Evolutionary conservation across 2,797 vertebrate genomes (phyloP).

Genomic region (Mus spretus): DNA sequence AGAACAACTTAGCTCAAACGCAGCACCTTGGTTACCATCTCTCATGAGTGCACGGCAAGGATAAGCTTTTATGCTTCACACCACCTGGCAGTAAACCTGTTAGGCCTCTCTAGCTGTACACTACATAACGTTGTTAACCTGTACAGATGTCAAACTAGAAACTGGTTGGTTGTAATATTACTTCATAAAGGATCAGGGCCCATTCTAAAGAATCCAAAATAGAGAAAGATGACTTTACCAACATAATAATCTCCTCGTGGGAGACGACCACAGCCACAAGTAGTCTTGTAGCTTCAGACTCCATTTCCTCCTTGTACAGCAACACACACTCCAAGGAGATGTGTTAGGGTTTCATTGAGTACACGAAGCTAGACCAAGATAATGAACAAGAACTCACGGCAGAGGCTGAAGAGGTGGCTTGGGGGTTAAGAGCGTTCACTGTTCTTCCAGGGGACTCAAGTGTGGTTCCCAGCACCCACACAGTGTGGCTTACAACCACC

Average conservation of each 20-base stretch:
- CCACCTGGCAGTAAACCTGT: neutral
- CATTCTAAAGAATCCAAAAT: neutral
- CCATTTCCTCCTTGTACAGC: neutral
- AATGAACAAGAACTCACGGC: conserved; percentile 12
- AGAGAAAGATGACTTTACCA: neutral
- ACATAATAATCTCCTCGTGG: neutral
- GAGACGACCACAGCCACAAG: neutral
- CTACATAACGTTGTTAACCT: neutral
- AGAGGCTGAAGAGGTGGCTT: neutral
- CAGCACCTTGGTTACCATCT: neutral
- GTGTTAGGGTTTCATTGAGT: neutral
- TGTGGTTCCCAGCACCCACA: neutral
- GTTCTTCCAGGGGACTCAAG: neutral
- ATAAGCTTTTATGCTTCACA: neutral
- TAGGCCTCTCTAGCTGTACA: neutral
- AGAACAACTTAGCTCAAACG: neutral
- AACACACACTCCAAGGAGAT: neutral
- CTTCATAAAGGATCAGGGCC: neutral
- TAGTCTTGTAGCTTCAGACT: neutral
- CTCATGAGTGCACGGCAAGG: neutral
- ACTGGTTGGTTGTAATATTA: neutral
- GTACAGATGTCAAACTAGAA: neutral
- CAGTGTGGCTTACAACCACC: neutral
- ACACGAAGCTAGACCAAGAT: neutral
- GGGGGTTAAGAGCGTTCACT: neutral